A percentile compares a stretch with the other conserved stretches of the same genome.
These are phyloP conservation scores for Hycleus cichorii DNA, from an alignment of 1,140 invertebrate genomes.

Conservation along the genomic window DNA sequence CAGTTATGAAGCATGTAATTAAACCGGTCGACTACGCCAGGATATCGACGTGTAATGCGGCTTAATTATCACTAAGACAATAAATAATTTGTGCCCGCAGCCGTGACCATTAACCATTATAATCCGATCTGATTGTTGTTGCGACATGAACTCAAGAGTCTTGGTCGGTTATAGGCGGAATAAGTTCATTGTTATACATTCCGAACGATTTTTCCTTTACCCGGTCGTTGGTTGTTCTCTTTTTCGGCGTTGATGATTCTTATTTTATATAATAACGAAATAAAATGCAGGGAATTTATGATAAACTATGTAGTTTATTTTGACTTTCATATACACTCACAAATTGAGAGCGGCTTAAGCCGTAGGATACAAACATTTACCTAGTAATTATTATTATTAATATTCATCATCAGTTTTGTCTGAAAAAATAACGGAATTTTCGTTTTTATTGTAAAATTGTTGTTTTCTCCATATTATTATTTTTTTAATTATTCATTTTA, in stretches of 20 bases:
- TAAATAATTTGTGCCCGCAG: constrained; percentile 4
- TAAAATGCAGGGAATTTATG: constrained; percentile 33
- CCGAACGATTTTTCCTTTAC: no score
- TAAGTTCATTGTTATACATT: no score
- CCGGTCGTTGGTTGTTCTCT: no score
- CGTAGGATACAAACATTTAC: constrained; percentile 46
- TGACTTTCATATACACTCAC: constrained; percentile 46
- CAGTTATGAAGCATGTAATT: not conserved
- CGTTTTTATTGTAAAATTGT: constrained; percentile 21
- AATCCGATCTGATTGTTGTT: not conserved
- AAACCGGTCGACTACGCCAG: not conserved
- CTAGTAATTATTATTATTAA: constrained; percentile 45
- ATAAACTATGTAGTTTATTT: constrained; percentile 46
- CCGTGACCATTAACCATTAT: not conserved
- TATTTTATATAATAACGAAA: constrained; percentile 1
- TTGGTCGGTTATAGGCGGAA: no score
- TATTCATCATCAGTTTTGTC: constrained; percentile 38
- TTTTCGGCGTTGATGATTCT: no score
- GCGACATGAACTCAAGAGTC: no score
- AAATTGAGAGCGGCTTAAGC: constrained; percentile 43
- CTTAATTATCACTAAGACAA: constrained; percentile 5
- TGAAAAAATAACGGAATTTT: constrained; percentile 30
- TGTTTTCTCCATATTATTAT: constrained; percentile 1
- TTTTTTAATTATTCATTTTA: no score
- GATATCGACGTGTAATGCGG: not conserved